Evolutionary conservation across 2,797 vertebrate species (phyloP).

Genomic region (Acanthurus tractus): DNA sequence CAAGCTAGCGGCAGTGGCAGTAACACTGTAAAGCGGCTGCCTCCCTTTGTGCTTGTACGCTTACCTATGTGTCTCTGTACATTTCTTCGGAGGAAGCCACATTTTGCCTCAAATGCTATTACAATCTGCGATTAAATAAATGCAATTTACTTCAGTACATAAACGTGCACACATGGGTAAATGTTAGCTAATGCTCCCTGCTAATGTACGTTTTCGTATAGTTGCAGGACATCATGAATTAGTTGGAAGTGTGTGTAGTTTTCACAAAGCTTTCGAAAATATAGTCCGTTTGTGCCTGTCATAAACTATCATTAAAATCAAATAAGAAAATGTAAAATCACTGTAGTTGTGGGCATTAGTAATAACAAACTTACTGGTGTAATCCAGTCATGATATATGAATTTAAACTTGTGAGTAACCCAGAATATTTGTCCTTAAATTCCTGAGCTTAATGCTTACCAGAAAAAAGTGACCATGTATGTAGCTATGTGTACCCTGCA

Average conservation of each 20-base stretch:
- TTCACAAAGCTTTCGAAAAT: background rate
- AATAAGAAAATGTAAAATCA: background rate
- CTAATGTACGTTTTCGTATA: background rate
- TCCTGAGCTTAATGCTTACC: background rate
- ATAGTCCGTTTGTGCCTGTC: background rate
- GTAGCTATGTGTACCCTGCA: background rate
- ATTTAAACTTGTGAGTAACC: background rate
- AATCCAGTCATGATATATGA: background rate
- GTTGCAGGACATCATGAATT: background rate
- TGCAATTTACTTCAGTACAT: background rate
- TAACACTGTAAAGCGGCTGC: slow-evolving; percentile 49
- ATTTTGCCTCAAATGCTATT: background rate
- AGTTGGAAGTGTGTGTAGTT: slow-evolving; percentile 7
- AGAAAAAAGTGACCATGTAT: background rate
- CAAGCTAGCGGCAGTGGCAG: slow-evolving; percentile 65
- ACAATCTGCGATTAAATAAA: too few relatives aligned
- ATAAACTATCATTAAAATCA: background rate
- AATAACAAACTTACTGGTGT: background rate
- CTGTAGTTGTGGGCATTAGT: background rate
- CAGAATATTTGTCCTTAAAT: background rate
- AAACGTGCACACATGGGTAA: background rate
- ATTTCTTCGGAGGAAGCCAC: slow-evolving; percentile 3
- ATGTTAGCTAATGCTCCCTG: background rate
- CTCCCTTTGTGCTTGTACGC: slow-evolving; percentile 71
- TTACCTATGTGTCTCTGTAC: slow-evolving; percentile 25